Percentiles rank a stretch among this genome's conserved stretches.
Conservation (phyloP, 2,113 vertebrate genomes). For the Coturnix japonica region DNA sequence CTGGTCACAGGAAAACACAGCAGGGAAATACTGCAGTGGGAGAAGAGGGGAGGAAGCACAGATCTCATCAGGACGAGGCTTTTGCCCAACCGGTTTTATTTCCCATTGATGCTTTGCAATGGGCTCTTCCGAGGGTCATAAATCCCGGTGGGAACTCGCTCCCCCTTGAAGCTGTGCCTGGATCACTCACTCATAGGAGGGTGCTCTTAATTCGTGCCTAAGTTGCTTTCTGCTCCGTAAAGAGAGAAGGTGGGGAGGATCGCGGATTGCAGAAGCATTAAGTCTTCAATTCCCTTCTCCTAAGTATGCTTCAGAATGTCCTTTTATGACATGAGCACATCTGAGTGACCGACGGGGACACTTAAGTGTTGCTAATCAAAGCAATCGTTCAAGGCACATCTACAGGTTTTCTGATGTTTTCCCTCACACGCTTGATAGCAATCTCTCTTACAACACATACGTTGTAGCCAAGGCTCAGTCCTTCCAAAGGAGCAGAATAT, state of each 20-base stretch:
- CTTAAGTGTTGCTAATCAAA: neutral
- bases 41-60: neutral
- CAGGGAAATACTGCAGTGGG: neutral
- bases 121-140: constrained; percentile 22
- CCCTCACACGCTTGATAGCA: neutral
- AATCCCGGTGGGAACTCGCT: constrained; percentile 40
- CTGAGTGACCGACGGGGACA: neutral
- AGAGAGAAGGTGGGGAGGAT: constrained; percentile 1
- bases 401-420: neutral
- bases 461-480: neutral
- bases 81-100: neutral
- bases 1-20: neutral
- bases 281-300: neutral
- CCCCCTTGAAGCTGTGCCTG: constrained; percentile 56
- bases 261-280: neutral
- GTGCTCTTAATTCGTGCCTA: neutral
- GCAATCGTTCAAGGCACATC: neutral
- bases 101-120: neutral
- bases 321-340: neutral
- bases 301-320: neutral
- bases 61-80: neutral
- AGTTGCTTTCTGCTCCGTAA: constrained; percentile 11
- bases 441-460: neutral
- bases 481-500: neutral
- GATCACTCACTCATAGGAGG: constrained; percentile 9